A percentile compares a stretch with the other conserved stretches of the same genome.
Evolutionary conservation across 2,888 invertebrate genomes (phyloP).

Genomic region (Ptilodon capucinus): DNA sequence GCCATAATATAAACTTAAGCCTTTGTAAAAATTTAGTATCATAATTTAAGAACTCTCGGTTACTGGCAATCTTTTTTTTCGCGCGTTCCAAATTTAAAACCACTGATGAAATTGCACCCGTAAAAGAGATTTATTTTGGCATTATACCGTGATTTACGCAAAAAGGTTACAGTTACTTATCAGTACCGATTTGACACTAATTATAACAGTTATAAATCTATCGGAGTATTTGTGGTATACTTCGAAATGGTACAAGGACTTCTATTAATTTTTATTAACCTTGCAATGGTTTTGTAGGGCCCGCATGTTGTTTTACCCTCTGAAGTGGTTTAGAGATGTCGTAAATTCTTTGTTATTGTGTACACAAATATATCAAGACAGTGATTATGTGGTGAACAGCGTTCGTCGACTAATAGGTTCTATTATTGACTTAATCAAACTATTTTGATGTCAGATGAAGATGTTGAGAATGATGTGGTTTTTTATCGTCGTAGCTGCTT

Average conservation of each 20-base stretch:
- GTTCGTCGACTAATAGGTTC: too few relatives aligned
- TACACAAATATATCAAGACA: background rate
- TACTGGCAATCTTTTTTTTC: background rate
- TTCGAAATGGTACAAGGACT: slow-evolving; percentile 52
- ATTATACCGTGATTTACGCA: slow-evolving; percentile 10
- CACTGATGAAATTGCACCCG: slow-evolving; percentile 9
- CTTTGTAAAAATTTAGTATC: background rate
- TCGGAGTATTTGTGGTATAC: slow-evolving; percentile 17
- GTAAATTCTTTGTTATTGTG: background rate
- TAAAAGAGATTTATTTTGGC: slow-evolving; percentile 14
- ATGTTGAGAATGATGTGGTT: too few relatives aligned
- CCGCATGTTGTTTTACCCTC: slow-evolving; percentile 27
- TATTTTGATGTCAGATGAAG: too few relatives aligned
- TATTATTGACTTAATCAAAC: too few relatives aligned
- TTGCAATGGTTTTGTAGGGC: slow-evolving; percentile 47
- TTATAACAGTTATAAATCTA: slow-evolving; percentile 35
- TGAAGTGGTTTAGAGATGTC: slow-evolving; percentile 8
- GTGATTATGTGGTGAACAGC: slow-evolving; percentile 1
- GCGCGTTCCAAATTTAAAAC: background rate
- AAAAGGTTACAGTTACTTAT: slow-evolving; percentile 17
- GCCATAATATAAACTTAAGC: background rate
- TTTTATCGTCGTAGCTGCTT: too few relatives aligned
- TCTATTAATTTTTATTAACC: slow-evolving; percentile 48
- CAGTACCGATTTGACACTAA: slow-evolving; percentile 20
- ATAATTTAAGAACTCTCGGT: background rate